These are phyloP conservation scores for Aspiorhynchus laticeps DNA, from an alignment of 2,113 vertebrate genomes.

Conservation along the genomic window DNA sequence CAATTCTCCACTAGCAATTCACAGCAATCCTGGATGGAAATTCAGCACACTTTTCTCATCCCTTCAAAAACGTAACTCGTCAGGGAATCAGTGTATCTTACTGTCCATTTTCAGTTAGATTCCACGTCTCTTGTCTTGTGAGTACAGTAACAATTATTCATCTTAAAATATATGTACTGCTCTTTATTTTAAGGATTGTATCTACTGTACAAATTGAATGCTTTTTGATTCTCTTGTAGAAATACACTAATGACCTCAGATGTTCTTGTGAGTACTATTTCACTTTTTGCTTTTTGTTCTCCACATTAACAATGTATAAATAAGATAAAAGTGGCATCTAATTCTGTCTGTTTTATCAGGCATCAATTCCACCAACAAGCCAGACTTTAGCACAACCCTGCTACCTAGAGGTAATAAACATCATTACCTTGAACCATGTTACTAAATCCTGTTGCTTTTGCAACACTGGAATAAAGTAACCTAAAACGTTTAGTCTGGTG, in stretches of 20 bases:
- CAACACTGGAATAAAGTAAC: neutral
- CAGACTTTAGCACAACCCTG: neutral
- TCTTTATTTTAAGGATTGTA: neutral
- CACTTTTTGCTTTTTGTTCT: neutral
- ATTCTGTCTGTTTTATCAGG: neutral
- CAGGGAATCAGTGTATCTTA: neutral
- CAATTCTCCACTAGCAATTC: neutral
- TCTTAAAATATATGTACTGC: neutral
- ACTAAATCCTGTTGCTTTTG: neutral
- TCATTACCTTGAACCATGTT: neutral
- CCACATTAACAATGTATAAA: neutral
- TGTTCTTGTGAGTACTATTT: slow-evolving; percentile 7
- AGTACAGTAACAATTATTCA: neutral
- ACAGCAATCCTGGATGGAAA: neutral
- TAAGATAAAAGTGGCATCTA: neutral
- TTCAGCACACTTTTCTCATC: neutral
- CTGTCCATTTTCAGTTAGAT: neutral
- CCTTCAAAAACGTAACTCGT: neutral
- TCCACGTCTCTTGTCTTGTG: neutral
- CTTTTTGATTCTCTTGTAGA: slow-evolving; percentile 5
- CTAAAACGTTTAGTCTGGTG: neutral
- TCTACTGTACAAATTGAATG: neutral
- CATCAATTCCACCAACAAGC: neutral
- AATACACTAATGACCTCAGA: neutral
- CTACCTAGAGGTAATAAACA: neutral